Evolutionary conservation across 1,140 invertebrate species (phyloP).

Genomic region (Phenacoccus solenopsis): DNA sequence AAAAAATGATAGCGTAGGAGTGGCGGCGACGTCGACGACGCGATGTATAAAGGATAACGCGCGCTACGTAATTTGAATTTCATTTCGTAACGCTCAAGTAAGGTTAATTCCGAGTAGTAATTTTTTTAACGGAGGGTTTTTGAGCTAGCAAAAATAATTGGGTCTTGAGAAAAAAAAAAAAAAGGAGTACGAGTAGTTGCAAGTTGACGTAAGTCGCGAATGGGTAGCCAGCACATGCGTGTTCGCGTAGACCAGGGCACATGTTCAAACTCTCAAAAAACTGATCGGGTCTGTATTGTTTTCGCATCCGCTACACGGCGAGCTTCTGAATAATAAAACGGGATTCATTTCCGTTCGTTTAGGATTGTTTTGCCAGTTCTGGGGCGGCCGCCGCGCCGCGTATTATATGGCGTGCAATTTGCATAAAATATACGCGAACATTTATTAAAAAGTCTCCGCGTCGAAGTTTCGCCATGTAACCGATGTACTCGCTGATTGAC

Average conservation of each 20-base stretch:
- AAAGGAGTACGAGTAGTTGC: no score
- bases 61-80: not conserved
- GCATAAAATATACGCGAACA: not conserved
- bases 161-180: not conserved
- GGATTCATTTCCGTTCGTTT: not conserved
- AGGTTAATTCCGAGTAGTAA: not conserved
- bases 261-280: not conserved
- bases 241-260: not conserved
- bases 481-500: not conserved
- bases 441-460: not conserved
- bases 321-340: not conserved
- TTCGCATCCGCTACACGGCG: not conserved
- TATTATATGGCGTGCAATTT: constrained; percentile 2
- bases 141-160: not conserved
- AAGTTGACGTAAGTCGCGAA: not conserved
- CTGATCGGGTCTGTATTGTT: not conserved
- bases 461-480: not conserved
- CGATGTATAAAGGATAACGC: not conserved
- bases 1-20: no score
- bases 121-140: not conserved
- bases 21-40: not conserved
- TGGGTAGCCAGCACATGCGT: not conserved
- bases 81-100: not conserved
- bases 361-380: not conserved
- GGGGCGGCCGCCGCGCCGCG: no score